phyloP scores from a whole-genome alignment of 2,888 invertebrate species.

The Xestia rhomboidea region DNA sequence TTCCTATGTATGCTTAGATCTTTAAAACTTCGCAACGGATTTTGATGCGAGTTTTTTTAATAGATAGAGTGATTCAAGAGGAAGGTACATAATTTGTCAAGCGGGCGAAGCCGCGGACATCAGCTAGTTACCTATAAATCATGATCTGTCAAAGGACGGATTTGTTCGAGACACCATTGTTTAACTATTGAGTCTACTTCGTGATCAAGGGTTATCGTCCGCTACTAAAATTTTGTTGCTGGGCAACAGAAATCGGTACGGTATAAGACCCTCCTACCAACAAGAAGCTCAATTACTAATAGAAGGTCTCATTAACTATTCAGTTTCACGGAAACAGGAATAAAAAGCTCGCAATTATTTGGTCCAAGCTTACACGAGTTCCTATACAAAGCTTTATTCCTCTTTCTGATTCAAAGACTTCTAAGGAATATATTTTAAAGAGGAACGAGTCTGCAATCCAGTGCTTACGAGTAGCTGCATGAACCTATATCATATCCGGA shows the following conservation, averaged over 20 bases:
- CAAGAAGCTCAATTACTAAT: constrained; percentile 5
- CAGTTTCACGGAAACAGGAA: constrained; percentile 9
- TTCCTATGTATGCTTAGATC: no score
- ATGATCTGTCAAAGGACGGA: no score
- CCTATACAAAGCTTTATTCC: constrained; percentile 1
- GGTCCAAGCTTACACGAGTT: constrained; percentile 28
- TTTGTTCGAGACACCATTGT: no score
- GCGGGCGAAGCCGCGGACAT: no score
- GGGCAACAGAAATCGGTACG: not conserved
- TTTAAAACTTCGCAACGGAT: no score
- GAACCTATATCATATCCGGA: constrained; percentile 45
- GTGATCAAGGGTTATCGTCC: no score
- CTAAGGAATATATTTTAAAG: constrained; percentile 42
- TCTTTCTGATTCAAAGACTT: constrained; percentile 19
- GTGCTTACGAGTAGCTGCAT: constrained; percentile 13
- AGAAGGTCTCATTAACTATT: constrained; percentile 25
- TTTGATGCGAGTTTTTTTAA: no score
- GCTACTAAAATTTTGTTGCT: not conserved
- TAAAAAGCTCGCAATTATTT: not conserved
- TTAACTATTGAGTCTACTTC: no score
- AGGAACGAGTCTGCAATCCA: constrained; percentile 29
- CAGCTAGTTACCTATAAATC: no score
- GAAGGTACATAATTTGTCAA: no score
- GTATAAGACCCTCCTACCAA: not conserved
- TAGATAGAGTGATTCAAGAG: no score